phyloP scores from a whole-genome alignment of 2,888 invertebrate species.

The Nomada lathburiana region DNA sequence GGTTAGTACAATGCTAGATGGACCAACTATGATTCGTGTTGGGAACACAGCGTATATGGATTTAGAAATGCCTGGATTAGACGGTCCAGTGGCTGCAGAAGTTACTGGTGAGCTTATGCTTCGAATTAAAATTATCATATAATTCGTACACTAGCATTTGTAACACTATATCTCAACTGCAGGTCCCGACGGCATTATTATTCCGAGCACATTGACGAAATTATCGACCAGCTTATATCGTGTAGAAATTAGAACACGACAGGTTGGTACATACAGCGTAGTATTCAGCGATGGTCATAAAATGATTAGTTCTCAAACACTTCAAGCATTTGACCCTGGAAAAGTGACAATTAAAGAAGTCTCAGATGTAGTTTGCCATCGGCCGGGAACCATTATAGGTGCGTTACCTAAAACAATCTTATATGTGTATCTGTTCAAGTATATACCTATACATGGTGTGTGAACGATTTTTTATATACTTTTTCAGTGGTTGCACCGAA shows the following conservation, averaged over 20 bases:
- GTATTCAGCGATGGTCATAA: constrained; percentile 87
- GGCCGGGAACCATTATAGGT: constrained; percentile 92
- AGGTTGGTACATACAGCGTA: constrained; percentile 91
- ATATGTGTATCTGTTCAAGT: not conserved
- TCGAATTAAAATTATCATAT: not conserved
- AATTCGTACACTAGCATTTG: not conserved
- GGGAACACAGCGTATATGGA: constrained; percentile 83
- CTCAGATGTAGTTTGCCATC: constrained; percentile 92
- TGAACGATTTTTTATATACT: not conserved
- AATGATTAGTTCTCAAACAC: constrained; percentile 85
- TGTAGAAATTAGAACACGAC: constrained; percentile 91
- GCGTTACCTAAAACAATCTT: constrained; percentile 43
- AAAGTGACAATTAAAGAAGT: constrained; percentile 90
- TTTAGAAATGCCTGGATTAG: constrained; percentile 83
- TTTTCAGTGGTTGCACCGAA: constrained; percentile 88
- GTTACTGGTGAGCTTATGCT: constrained; percentile 84
- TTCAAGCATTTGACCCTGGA: constrained; percentile 93
- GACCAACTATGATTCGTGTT: constrained; percentile 81
- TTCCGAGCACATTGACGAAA: constrained; percentile 83
- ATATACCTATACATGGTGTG: not conserved
- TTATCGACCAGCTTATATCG: constrained; percentile 89
- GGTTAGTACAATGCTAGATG: constrained; percentile 85
- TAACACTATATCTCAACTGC: constrained; percentile 9
- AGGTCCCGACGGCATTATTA: constrained; percentile 86
- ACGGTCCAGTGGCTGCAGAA: constrained; percentile 83